Conservation (phyloP, 2,797 vertebrate species). For the Orientallactaga sibirica region DNA sequence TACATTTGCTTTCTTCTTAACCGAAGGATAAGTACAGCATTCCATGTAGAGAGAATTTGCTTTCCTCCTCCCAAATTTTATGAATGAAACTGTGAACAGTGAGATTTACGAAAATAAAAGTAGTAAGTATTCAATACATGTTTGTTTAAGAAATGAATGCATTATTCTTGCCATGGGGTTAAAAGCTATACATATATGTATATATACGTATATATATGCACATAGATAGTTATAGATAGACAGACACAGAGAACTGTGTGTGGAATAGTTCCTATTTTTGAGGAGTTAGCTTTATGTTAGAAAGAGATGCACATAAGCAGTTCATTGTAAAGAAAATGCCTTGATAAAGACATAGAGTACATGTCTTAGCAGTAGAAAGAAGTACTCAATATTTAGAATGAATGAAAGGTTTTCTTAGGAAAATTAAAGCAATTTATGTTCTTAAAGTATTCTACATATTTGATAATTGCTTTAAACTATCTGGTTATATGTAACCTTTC, state of each 20-base stretch:
- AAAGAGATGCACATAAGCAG: not conserved
- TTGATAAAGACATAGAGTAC: not conserved
- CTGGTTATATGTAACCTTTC: not conserved
- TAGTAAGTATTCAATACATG: not conserved
- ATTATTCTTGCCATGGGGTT: not conserved
- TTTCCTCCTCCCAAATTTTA: not conserved
- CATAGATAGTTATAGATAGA: too few species aligned
- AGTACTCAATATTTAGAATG: not conserved
- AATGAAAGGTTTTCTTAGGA: not conserved
- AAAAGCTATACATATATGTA: not conserved
- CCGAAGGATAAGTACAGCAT: not conserved
- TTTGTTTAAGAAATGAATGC: not conserved
- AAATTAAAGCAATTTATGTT: not conserved
- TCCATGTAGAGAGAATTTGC: not conserved
- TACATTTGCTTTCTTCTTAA: slow-evolving; percentile 30
- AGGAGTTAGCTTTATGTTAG: not conserved
- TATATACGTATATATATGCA: not conserved
- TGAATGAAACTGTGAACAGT: slow-evolving; percentile 20
- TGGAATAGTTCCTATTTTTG: not conserved
- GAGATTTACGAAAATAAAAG: not conserved
- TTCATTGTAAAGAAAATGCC: not conserved
- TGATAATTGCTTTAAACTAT: slow-evolving; percentile 21
- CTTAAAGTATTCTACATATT: slow-evolving; percentile 20
- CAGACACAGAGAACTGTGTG: not conserved
- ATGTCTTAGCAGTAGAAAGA: not conserved